phyloP scores from a whole-genome alignment of 2,888 invertebrate genomes.

The Sphaerophoria rueppellii region DNA sequence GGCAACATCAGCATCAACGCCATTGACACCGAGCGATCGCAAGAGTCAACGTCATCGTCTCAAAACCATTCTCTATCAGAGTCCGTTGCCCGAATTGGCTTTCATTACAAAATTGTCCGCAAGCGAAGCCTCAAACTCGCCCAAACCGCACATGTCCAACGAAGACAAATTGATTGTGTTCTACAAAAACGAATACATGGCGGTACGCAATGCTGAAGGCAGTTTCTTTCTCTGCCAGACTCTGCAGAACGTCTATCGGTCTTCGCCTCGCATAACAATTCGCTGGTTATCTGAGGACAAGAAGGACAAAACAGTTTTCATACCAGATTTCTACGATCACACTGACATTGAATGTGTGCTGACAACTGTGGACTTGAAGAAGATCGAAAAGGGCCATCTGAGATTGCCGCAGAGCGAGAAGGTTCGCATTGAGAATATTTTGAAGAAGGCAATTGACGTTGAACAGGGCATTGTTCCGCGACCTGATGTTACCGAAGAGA shows the following conservation, averaged over 20 bases:
- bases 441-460: constrained; percentile 91
- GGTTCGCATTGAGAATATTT: constrained; percentile 90
- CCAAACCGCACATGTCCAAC: constrained; percentile 82
- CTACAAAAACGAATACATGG: constrained; percentile 95
- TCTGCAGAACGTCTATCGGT: constrained; percentile 94
- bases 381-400: constrained; percentile 88
- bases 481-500: constrained; percentile 89
- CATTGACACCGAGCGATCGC: constrained; percentile 73
- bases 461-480: constrained; percentile 88
- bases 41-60: constrained; percentile 78
- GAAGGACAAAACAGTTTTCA: constrained; percentile 86
- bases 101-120: constrained; percentile 89
- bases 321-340: constrained; percentile 94
- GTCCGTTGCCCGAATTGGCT: constrained; percentile 90
- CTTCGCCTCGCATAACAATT: constrained; percentile 92
- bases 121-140: constrained; percentile 84
- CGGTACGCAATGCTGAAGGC: constrained; percentile 94
- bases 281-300: constrained; percentile 91
- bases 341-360: constrained; percentile 96
- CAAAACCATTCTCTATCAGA: constrained; percentile 88
- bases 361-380: constrained; percentile 90
- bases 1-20: constrained; percentile 36
- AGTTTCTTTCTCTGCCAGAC: constrained; percentile 94
- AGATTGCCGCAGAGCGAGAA: constrained; percentile 89
- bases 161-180: constrained; percentile 93